These are phyloP conservation scores for Elysia crispata DNA, from an alignment of 2,888 invertebrate species.

Conservation along the genomic window DNA sequence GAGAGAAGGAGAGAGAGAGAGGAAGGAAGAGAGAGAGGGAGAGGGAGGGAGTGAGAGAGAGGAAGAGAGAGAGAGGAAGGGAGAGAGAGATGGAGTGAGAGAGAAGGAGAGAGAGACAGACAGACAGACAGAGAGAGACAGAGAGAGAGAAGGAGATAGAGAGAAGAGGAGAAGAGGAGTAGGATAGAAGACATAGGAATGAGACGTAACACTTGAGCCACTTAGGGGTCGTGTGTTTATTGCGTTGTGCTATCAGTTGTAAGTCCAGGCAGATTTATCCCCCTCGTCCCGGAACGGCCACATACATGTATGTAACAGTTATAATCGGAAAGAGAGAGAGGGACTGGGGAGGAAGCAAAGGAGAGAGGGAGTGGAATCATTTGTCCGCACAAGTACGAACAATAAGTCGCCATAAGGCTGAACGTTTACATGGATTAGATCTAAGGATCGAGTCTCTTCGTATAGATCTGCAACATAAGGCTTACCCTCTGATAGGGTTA, in stretches of 20 bases:
- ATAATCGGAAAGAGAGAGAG: too few relatives aligned
- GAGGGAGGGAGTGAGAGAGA: conserved; percentile 1
- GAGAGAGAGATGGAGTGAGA: conserved; percentile 6
- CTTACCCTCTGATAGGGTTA: too few relatives aligned
- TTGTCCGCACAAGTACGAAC: too few relatives aligned
- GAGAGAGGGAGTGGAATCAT: too few relatives aligned
- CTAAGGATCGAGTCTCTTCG: too few relatives aligned
- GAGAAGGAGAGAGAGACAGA: conserved; percentile 9
- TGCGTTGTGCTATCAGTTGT: conserved; percentile 11
- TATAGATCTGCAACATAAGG: too few relatives aligned
- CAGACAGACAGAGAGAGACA: conserved; percentile 18
- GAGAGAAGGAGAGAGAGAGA: background rate
- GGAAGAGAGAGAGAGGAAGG: conserved; percentile 14
- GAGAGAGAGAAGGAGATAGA: background rate
- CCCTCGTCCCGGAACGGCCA: too few relatives aligned
- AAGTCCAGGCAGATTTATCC: background rate
- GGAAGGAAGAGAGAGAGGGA: background rate
- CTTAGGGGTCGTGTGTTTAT: conserved; percentile 22
- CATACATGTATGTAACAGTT: too few relatives aligned
- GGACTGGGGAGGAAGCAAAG: too few relatives aligned
- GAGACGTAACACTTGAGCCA: conserved; percentile 5
- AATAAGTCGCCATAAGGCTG: too few relatives aligned
- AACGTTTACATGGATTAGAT: background rate
- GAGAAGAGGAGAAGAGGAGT: background rate
- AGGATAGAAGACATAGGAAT: background rate